Evolutionary conservation across 1,140 invertebrate genomes (phyloP).

Genomic region (Teleogryllus occipitalis): DNA sequence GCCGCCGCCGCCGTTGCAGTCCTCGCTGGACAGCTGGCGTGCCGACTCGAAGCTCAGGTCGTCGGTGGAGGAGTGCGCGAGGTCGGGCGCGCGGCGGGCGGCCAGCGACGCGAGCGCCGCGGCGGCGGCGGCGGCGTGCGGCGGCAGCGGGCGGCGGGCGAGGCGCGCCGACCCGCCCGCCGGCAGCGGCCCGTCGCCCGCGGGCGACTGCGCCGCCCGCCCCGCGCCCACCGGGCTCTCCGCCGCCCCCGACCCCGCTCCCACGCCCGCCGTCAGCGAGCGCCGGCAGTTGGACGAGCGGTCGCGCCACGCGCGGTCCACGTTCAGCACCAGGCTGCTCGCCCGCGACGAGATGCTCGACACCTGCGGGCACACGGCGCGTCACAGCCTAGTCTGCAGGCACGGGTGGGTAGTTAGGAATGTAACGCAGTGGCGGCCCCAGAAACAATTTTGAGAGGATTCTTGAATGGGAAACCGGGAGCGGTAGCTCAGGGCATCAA

Average conservation of each 20-base stretch:
- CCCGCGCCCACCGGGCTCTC: no score
- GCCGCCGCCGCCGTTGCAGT: conserved; percentile 10
- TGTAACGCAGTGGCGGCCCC: no score
- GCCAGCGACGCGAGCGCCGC: background rate
- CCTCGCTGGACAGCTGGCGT: conserved; percentile 20
- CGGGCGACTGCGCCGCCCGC: no score
- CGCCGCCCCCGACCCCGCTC: no score
- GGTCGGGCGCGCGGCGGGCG: conserved; percentile 11
- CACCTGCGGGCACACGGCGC: conserved; percentile 70
- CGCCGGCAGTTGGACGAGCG: background rate
- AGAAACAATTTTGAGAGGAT: no score
- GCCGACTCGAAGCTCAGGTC: conserved; percentile 24
- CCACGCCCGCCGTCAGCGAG: background rate
- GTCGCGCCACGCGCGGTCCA: conserved; percentile 16
- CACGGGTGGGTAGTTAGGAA: no score
- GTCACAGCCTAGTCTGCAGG: no score
- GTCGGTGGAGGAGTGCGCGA: conserved; percentile 33
- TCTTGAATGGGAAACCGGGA: no score
- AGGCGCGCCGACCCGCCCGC: no score
- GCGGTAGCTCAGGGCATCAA: no score
- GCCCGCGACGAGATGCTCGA: conserved; percentile 32
- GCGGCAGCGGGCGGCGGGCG: background rate
- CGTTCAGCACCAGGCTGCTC: conserved; percentile 27
- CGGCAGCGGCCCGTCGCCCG: no score
- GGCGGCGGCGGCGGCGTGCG: background rate